These are phyloP conservation scores for Magallana nippona DNA, from an alignment of 2,888 invertebrate genomes.

Conservation along the genomic window DNA sequence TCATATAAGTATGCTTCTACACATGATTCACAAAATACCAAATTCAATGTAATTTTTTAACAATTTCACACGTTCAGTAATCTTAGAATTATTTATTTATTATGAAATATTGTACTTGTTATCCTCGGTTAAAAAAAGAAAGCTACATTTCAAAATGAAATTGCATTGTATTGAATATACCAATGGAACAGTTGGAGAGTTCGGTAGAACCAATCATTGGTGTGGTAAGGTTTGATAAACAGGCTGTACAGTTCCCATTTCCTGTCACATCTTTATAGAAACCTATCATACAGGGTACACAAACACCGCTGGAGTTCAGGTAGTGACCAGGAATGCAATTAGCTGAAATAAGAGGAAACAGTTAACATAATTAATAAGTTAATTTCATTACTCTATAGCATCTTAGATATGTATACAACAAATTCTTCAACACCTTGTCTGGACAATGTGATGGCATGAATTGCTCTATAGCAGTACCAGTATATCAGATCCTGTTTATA, in stretches of 20 bases:
- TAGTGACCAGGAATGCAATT: conserved; percentile 53
- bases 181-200: conserved; percentile 41
- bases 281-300: conserved; percentile 45
- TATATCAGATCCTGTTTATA: too few species aligned
- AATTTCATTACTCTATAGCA: too few species aligned
- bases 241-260: conserved; percentile 50
- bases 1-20: not conserved
- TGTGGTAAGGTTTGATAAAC: conserved; percentile 45
- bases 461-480: too few species aligned
- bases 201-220: conserved; percentile 22
- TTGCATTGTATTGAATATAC: conserved; percentile 36
- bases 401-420: too few species aligned
- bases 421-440: too few species aligned
- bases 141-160: not conserved
- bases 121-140: not conserved
- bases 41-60: too few species aligned
- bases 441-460: too few species aligned
- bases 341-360: conserved; percentile 45
- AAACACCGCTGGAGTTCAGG: conserved; percentile 36
- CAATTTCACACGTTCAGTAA: too few species aligned
- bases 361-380: too few species aligned
- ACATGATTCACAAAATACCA: not conserved
- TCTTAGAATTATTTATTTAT: too few species aligned
- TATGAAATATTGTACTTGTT: too few species aligned
- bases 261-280: conserved; percentile 50